A percentile compares a stretch with the other conserved stretches of the same genome.
phyloP scores from a whole-genome alignment of 1,140 invertebrate genomes.

The Solen grandis region DNA sequence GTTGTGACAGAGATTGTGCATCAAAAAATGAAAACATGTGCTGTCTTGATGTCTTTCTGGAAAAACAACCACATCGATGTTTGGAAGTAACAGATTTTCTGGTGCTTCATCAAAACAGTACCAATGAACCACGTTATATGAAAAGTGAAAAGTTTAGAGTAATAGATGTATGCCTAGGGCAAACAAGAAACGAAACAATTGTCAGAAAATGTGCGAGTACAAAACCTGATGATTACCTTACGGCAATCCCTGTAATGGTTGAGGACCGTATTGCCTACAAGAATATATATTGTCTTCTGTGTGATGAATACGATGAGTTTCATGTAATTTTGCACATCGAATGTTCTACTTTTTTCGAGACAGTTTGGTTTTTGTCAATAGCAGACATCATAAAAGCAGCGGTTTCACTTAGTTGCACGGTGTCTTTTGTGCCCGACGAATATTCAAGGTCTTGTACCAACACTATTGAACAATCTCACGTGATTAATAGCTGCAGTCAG shows the following conservation, averaged over 20 bases:
- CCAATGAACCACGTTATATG: background rate
- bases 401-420: too few species aligned
- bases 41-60: background rate
- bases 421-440: too few species aligned
- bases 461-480: too few species aligned
- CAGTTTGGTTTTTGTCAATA: too few species aligned
- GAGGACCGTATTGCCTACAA: background rate
- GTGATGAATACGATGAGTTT: conserved; percentile 8
- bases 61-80: background rate
- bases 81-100: background rate
- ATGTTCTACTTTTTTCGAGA: too few species aligned
- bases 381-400: too few species aligned
- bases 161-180: conserved; percentile 1
- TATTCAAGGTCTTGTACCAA: too few species aligned
- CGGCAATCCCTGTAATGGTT: background rate
- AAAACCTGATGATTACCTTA: background rate
- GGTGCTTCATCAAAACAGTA: background rate
- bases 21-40: background rate
- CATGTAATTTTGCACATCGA: too few species aligned
- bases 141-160: background rate
- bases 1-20: background rate
- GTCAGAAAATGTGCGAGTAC: background rate
- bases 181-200: background rate
- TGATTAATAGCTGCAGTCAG: too few species aligned
- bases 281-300: conserved; percentile 22